phyloP scores from a whole-genome alignment of 2,888 invertebrate species.

The Idaea straminata region DNA sequence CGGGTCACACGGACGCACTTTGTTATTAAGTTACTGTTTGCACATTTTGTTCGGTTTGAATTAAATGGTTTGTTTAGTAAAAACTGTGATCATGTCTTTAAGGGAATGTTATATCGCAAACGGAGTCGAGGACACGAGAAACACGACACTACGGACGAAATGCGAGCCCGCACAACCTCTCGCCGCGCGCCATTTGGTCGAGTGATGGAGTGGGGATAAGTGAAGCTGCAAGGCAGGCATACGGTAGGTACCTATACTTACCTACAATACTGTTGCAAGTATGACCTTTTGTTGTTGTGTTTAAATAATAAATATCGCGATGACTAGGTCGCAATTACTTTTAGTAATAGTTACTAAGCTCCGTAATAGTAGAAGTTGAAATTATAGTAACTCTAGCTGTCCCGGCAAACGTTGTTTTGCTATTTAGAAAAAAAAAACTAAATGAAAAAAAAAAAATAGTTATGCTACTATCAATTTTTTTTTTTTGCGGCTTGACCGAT shows the following conservation, averaged over 20 bases:
- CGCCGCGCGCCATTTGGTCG: slow-evolving; percentile 63
- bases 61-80: slow-evolving; percentile 34
- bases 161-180: slow-evolving; percentile 59
- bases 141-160: slow-evolving; percentile 59
- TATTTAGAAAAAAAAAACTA: too few relatives aligned
- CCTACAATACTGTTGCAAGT: slow-evolving; percentile 37
- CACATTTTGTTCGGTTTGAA: slow-evolving; percentile 46
- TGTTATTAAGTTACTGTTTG: slow-evolving; percentile 39
- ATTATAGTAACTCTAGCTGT: too few relatives aligned
- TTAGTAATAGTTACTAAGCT: neutral
- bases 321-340: neutral
- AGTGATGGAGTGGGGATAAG: slow-evolving; percentile 65
- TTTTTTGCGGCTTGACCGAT: too few relatives aligned
- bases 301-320: slow-evolving; percentile 4
- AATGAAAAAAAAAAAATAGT: too few relatives aligned
- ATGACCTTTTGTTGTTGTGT: slow-evolving; percentile 43
- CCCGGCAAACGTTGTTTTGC: too few relatives aligned
- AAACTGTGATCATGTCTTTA: slow-evolving; percentile 54
- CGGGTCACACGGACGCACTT: slow-evolving; percentile 37
- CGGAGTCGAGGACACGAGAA: slow-evolving; percentile 58
- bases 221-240: slow-evolving; percentile 41
- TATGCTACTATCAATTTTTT: too few relatives aligned
- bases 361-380: too few relatives aligned
- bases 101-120: slow-evolving; percentile 42
- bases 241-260: too few relatives aligned